Base-by-base conservation (phyloP, 2,888 invertebrate genomes). In the Cryptus viduatorius region DNA sequence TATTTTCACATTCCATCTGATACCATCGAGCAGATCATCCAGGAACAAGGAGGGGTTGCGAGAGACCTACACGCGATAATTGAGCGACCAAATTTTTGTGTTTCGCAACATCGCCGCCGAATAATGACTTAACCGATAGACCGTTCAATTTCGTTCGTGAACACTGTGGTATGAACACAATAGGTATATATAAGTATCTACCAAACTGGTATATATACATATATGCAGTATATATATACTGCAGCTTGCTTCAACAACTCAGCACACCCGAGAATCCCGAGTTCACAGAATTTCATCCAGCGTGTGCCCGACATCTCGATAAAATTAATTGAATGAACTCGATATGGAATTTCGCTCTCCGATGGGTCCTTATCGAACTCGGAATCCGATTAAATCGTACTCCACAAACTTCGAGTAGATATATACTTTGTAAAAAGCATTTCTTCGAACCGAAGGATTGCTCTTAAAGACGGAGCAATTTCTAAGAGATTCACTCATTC, bases 291-390 rank as follows among this genome's bases (percentile, higher is more conserved):
- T 78, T 80, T 79, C 59, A 61, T 61, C 24, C 77, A 24, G 7
- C 44, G 29, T 24, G 61, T 24, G 4, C 44, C 7, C 24, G 46
- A 50, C 64, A 53, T 64, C 19, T 67, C 73, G 84, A 81, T 84
- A 73, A 75, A 84, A 69, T 84, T 79, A 84, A 81, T 79, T 75
- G 75, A 79, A 81, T 75, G 37, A 81, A 75, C 81, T 56, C 75
- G 69, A 65, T 59, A 75, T 79, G 75, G 42, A 84, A 81, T 81
- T 84, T 81, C 16, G 69, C 73, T 71, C 64, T 75, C 24, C 65
- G 53, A 7, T 81, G 68, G 24, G 29, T 71, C 19, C 78, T 78
- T 75, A 81, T 81, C 84, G 61, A 75, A 75, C 37, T 81, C 42
- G 46, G 3, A 81, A 84, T 84, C 48, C 64, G 77, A 84, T 78